phyloP scores from a whole-genome alignment of 1,140 invertebrate genomes.

The Propsilocerus akamusi region DNA sequence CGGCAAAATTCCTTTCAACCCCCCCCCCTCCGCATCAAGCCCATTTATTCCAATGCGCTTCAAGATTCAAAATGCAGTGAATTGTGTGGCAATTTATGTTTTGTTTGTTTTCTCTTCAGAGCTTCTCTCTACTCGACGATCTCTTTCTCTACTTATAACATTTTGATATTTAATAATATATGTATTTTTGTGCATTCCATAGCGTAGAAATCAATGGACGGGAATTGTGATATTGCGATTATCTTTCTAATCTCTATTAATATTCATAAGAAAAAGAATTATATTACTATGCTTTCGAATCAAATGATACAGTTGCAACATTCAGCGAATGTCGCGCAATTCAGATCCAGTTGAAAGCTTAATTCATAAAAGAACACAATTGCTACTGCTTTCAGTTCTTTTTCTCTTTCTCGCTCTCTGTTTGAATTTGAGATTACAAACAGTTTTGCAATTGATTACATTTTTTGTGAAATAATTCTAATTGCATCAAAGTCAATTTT shows the following conservation, averaged over 20 bases:
- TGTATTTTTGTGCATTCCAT: no score
- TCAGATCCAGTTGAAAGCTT: neutral
- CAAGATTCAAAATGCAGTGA: neutral
- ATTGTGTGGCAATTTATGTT: constrained; percentile 2
- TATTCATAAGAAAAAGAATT: neutral
- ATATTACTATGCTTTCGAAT: neutral
- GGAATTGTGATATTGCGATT: no score
- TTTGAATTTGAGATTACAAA: neutral
- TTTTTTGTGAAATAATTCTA: constrained; percentile 2
- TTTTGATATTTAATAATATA: no score
- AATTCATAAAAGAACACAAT: neutral
- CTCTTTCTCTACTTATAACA: neutral
- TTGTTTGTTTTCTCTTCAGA: neutral
- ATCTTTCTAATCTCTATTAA: neutral
- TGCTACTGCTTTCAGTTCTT: no score
- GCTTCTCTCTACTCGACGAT: neutral
- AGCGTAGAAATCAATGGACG: no score
- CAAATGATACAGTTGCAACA: no score
- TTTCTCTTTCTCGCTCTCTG: neutral
- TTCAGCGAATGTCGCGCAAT: neutral
- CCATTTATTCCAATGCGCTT: neutral
- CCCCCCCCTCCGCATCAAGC: neutral
- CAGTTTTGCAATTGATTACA: neutral
- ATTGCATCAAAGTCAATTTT: neutral
- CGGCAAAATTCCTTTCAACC: neutral